Evolutionary conservation across 2,888 invertebrate species (phyloP).

Genomic region (Falcaria lacertinaria): DNA sequence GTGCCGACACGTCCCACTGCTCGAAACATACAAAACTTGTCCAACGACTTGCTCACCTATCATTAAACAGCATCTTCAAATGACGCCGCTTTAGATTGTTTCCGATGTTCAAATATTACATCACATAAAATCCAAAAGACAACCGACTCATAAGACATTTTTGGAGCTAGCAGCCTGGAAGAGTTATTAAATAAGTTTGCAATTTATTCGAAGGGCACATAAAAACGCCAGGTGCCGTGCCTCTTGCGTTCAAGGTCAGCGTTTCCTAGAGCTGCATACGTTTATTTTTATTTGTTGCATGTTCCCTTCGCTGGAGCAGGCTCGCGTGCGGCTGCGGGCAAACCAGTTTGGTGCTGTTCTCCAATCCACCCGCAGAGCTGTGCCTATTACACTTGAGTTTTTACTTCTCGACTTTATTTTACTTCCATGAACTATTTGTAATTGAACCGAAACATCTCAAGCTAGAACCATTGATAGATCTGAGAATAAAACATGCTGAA

Average conservation of each 20-base stretch:
- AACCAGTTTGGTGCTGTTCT: conserved; percentile 71
- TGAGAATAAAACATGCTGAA: too few relatives aligned
- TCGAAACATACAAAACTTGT: conserved; percentile 34
- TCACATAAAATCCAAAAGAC: conserved; percentile 29
- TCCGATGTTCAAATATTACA: conserved; percentile 38
- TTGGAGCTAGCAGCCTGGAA: conserved; percentile 32
- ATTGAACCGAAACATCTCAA: conserved; percentile 15
- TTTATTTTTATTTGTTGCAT: conserved; percentile 76
- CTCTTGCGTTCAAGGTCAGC: conserved; percentile 75
- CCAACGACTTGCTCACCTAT: conserved; percentile 26
- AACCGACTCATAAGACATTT: conserved; percentile 21
- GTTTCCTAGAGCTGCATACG: conserved; percentile 78
- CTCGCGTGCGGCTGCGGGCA: conserved; percentile 74
- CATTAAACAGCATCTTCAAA: conserved; percentile 31
- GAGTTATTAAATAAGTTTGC: conserved; percentile 66
- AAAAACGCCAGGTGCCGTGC: conserved; percentile 78
- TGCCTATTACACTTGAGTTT: conserved; percentile 55
- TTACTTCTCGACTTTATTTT: conserved; percentile 41
- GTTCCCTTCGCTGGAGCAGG: conserved; percentile 63
- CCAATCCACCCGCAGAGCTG: conserved; percentile 61
- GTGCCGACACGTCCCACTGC: conserved; percentile 27
- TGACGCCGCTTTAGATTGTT: conserved; percentile 33
- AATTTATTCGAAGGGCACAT: conserved; percentile 70
- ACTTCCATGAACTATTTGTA: conserved; percentile 31
- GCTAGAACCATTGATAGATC: too few relatives aligned